A percentile compares a stretch with the other conserved stretches of the same genome.
phyloP scores from a whole-genome alignment of 2,797 vertebrate species.

The Melanogrammus aeglefinus region DNA sequence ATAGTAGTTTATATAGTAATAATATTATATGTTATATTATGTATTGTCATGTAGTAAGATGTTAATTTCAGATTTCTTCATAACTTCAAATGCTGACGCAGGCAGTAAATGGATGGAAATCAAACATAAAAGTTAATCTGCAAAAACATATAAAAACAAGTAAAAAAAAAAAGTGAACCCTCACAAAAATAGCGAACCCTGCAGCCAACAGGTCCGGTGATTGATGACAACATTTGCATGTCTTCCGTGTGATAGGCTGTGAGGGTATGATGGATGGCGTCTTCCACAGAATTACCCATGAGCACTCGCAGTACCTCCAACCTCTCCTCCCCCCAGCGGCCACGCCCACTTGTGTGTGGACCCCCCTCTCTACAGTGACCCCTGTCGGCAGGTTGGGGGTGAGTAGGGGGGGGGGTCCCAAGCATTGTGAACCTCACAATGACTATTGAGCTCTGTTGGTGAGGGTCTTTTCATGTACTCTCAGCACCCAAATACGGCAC shows the following conservation, averaged over 20 bases:
- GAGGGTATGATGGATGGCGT: constrained; percentile 68
- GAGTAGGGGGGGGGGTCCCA: constrained; percentile 63
- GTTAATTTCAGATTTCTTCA: neutral
- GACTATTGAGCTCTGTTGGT: constrained; percentile 66
- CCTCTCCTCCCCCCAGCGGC: neutral
- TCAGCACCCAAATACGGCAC: constrained; percentile 21
- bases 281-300: constrained; percentile 53
- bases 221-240: constrained; percentile 54
- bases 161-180: neutral
- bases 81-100: neutral
- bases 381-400: neutral
- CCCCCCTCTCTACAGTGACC: neutral
- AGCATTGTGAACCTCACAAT: constrained; percentile 70
- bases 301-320: constrained; percentile 47
- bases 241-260: constrained; percentile 35
- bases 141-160: too few species aligned
- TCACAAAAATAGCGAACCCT: too few species aligned
- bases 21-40: too few species aligned
- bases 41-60: neutral
- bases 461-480: constrained; percentile 53
- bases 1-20: too few species aligned
- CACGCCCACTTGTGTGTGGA: neutral
- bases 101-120: neutral
- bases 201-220: constrained; percentile 31
- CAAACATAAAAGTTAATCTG: neutral